Evolutionary conservation across 23 tunicate species (phyloP), one percentile per base, ranked within the genome.

Genomic region (Phallusia fumigata): DNA sequence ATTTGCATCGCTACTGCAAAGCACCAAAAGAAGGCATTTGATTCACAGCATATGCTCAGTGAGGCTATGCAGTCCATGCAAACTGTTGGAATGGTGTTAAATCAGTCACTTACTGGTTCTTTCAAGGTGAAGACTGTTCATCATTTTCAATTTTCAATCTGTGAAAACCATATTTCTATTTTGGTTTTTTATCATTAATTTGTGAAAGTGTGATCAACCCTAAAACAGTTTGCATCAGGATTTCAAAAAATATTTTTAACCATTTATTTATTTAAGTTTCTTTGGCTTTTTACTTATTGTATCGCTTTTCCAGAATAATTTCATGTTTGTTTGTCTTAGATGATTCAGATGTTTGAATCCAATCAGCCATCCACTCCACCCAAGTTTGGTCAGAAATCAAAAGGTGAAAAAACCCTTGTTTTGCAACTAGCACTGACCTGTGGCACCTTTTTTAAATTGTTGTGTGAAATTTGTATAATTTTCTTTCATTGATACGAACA

Each of bases 51-150:
- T 31, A 26, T 80, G 16, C 33, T 76, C 0, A 32, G 76, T 36
- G 35, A 53, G 1, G 52, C 81, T 31, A 19, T 84, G 32, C 34
- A 28, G 52, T 31, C 81, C 33, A 13, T 31, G 18, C 30, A 47
- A n/a, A 84, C 58, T 24, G 18, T 36, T 21, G 32, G 31, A 31
- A 30, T 84, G 53, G 72, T 77, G 45, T 53, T 84, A 32, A 75
- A 52, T 31, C 36, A 73, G 75, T 40, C 52, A 3, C 35, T 65
- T 19, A 75, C 87, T 15, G 81, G 81, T 3, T 77, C 44, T 5
- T 77, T 30, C 34, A 77, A 40, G 31, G 81, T 77, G 13, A 22
- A 58, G 47, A n/a, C n/a, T n/a, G n/a, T n/a, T n/a, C n/a, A n/a
- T n/a, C n/a, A n/a, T n/a, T n/a, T n/a, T n/a, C n/a, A n/a, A n/a